A percentile compares a stretch with the other conserved stretches of the same genome.
phyloP scores from a whole-genome alignment of 2,113 vertebrate species.

The Dicaeum eximium region DNA sequence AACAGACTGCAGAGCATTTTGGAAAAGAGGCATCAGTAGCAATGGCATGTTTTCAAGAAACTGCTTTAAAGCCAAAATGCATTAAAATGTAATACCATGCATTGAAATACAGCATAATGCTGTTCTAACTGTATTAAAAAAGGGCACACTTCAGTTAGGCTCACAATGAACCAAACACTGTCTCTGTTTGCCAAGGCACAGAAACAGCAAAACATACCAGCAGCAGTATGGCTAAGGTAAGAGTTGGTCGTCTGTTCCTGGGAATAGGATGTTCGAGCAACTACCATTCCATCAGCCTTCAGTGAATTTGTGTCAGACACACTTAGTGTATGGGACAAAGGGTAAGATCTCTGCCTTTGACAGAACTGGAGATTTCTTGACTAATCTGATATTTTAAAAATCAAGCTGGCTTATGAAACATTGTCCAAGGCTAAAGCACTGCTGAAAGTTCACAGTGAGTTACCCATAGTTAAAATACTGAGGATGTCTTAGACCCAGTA shows the following conservation, averaged over 20 bases:
- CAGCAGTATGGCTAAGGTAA: background rate
- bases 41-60: background rate
- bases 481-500: background rate
- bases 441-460: background rate
- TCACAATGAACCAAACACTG: background rate
- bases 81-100: background rate
- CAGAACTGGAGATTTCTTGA: background rate
- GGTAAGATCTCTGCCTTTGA: background rate
- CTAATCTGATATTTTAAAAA: background rate
- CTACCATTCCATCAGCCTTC: background rate
- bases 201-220: background rate
- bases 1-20: background rate
- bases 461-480: background rate
- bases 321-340: background rate
- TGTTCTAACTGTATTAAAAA: background rate
- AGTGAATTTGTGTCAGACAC: background rate
- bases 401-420: background rate
- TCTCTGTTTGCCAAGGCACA: background rate
- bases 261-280: background rate
- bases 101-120: background rate
- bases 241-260: background rate
- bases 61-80: background rate
- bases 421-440: background rate
- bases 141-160: background rate
- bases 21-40: background rate